Conservation (phyloP, 2,113 vertebrate species). For the Peucedramus taeniatus region DNA sequence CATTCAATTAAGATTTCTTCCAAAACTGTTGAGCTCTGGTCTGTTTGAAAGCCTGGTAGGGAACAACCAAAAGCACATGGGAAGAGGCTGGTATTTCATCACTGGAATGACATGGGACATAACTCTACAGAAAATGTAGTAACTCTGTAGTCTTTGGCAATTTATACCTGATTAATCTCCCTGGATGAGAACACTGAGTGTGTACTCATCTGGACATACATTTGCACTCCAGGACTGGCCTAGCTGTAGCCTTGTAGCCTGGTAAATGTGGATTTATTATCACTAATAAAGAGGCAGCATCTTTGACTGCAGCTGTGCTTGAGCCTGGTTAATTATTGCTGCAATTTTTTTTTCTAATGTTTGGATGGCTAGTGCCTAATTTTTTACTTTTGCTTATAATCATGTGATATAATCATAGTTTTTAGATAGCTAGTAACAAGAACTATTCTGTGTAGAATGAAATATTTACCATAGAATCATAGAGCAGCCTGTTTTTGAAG, state of each 20-base stretch:
- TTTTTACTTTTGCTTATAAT: background rate
- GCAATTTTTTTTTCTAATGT: background rate
- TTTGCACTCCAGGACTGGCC: background rate
- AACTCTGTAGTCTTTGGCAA: background rate
- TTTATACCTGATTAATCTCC: background rate
- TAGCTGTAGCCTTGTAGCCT: background rate
- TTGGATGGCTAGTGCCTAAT: background rate
- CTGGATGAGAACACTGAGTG: background rate
- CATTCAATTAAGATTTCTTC: background rate
- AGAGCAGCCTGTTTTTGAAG: background rate
- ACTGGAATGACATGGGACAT: background rate
- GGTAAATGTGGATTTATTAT: background rate
- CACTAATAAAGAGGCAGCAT: background rate
- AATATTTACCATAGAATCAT: background rate
- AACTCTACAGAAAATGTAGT: background rate
- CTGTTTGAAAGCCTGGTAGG: background rate
- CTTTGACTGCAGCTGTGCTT: background rate
- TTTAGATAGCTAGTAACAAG: background rate
- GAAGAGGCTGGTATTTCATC: background rate
- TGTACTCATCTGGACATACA: background rate
- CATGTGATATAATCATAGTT: background rate
- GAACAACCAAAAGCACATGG: background rate
- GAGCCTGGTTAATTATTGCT: background rate
- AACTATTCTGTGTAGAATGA: background rate
- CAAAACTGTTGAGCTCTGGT: background rate